Evolutionary conservation across 2,797 vertebrate species (phyloP).

Genomic region (Lacerta viridis): DNA sequence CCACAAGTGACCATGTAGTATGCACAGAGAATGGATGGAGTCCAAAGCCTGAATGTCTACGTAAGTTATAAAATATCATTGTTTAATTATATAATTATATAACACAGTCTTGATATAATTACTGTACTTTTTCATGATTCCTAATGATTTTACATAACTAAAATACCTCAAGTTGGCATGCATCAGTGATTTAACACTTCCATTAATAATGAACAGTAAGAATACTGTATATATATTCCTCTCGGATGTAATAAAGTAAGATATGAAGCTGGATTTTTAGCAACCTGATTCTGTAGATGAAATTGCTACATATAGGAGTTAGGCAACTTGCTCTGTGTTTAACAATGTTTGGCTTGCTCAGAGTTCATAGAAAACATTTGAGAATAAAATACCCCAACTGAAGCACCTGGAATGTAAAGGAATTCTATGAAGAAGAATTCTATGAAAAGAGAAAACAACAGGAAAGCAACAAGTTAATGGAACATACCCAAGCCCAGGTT

Average conservation of each 20-base stretch:
- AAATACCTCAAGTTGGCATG: background rate
- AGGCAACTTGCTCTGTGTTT: too few relatives aligned
- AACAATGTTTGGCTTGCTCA: too few relatives aligned
- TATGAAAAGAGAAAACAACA: too few relatives aligned
- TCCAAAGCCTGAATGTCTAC: constrained; percentile 44
- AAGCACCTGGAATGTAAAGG: too few relatives aligned
- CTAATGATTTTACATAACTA: background rate
- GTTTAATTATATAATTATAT: background rate
- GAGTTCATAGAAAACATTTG: too few relatives aligned
- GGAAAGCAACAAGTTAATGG: too few relatives aligned
- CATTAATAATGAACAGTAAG: background rate
- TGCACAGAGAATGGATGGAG: constrained; percentile 71
- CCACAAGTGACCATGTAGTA: background rate
- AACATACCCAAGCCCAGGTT: too few relatives aligned
- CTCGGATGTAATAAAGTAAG: background rate
- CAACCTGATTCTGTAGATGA: background rate
- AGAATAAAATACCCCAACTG: too few relatives aligned
- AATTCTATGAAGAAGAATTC: too few relatives aligned
- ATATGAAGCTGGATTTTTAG: background rate
- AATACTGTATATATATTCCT: background rate
- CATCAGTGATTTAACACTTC: background rate
- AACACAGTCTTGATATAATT: too few relatives aligned
- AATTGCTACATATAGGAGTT: too few relatives aligned
- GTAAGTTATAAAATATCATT: constrained; percentile 51
- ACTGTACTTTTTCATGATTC: background rate